Base-by-base conservation (phyloP, 2,113 vertebrate genomes). In the Cyanoliseus patagonus region DNA sequence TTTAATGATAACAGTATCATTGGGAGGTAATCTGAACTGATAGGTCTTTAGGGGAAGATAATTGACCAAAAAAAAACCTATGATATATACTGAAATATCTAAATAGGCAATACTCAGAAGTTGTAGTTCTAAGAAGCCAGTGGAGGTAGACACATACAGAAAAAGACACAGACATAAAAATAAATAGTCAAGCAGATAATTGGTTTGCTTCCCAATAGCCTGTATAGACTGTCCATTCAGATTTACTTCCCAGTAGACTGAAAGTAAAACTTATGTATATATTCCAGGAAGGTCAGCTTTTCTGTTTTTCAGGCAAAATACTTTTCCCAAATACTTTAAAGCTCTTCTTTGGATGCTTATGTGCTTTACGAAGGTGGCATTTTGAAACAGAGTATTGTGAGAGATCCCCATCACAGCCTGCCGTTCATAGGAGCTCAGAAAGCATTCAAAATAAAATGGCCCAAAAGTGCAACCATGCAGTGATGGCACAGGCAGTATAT, bases 401-500 rank as follows among this genome's bases (percentile, higher is more conserved):
- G 68, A 81, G 86, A 62, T 66, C 83, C 83, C 41, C 47, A 31
- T 23, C 62, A 25, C 14, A 69, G 13, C 28, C 10, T 83, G 10
- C 30, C 80, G 10, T 52, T 52, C 7, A 15, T 16, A 44, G 44
- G 17, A 73, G 7, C 8, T 90, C n/a, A 83, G 63, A 76, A 64
- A 55, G 1, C 3, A 22, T 77, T 76, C 7, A 67, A 70, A 85
- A 31, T 23, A 19, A 74, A 63, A 70, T 27, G 24, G 12, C 6
- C 57, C 20, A 49, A 47, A 74, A 83, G 3, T 41, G 12, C 18
- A 51, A 3, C 6, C 1, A 22, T 6, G 7, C 20, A 91, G 22
- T 0, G 0, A 12, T 37, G 17, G 13, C 0, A 0, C 19, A 5
- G 11, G 6, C 39, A 76, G 18, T 25, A 8, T 12, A 27, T 46